A percentile compares a stretch with the other conserved stretches of the same genome.
Conservation (phyloP, 2,113 vertebrate species). For the Ammodytes marinus region DNA sequence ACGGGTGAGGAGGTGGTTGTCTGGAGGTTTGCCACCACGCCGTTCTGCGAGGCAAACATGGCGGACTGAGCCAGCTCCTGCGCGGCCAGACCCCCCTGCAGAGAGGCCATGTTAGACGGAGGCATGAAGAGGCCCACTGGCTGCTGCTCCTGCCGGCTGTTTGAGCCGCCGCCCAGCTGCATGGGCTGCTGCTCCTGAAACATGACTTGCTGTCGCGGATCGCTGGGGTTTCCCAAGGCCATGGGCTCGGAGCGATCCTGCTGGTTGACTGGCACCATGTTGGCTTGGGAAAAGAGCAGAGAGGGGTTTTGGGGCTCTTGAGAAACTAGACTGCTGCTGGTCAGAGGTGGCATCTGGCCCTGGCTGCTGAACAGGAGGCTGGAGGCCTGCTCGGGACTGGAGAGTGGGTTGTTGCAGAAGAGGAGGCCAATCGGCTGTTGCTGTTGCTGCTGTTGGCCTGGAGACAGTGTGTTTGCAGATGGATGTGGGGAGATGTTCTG, state of each 20-base stretch:
- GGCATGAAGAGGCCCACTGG: conserved; percentile 94
- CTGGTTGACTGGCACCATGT: conserved; percentile 87
- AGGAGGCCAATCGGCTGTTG: conserved; percentile 91
- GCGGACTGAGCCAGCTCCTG: conserved; percentile 91
- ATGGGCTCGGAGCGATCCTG: conserved; percentile 92
- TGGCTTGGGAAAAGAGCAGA: conserved; percentile 91
- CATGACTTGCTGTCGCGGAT: conserved; percentile 88
- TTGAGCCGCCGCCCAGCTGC: conserved; percentile 90
- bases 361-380: conserved; percentile 82
- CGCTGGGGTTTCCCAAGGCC: conserved; percentile 89
- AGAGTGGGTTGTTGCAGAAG: conserved; percentile 88
- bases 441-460: conserved; percentile 87
- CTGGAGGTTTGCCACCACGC: conserved; percentile 89
- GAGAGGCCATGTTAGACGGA: conserved; percentile 90
- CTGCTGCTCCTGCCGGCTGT: conserved; percentile 87
- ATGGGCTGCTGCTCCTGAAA: conserved; percentile 96
- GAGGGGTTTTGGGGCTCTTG: conserved; percentile 90
- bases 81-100: conserved; percentile 90
- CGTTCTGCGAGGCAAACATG: conserved; percentile 91
- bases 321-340: conserved; percentile 79
- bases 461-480: conserved; percentile 82
- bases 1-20: conserved; percentile 90
- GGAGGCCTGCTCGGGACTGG: conserved; percentile 89
- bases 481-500: conserved; percentile 81
- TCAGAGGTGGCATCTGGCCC: conserved; percentile 83